Percentiles rank a stretch among this genome's conserved stretches.
Conservation (phyloP, 2,888 invertebrate species). For the Margaritifera margaritifera region DNA sequence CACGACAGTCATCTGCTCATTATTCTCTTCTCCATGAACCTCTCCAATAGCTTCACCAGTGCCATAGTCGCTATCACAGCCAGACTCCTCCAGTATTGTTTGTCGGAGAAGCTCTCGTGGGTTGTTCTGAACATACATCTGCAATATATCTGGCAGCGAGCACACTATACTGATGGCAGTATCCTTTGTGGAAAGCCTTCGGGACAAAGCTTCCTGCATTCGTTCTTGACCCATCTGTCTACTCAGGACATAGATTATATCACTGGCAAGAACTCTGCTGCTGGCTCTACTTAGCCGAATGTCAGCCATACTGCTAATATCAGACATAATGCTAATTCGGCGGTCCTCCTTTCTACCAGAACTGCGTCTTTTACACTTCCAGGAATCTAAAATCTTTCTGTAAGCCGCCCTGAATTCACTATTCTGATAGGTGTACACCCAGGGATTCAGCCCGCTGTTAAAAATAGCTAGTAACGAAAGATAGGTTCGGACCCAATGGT, state of each 20-base stretch:
- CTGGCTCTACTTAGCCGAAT: slow-evolving; percentile 33
- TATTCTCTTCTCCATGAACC: no score
- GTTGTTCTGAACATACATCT: slow-evolving; percentile 11
- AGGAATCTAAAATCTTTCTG: slow-evolving; percentile 27
- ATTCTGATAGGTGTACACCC: slow-evolving; percentile 80
- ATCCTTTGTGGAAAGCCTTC: slow-evolving; percentile 14
- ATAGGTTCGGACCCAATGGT: slow-evolving; percentile 76
- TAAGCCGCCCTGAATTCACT: slow-evolving; percentile 79
- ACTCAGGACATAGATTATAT: slow-evolving; percentile 19
- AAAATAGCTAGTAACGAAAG: slow-evolving; percentile 78
- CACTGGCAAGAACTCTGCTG: slow-evolving; percentile 33
- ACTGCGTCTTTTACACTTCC: slow-evolving; percentile 11
- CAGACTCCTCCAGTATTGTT: no score
- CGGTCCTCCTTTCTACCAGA: slow-evolving; percentile 6
- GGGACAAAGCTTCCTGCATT: slow-evolving; percentile 12
- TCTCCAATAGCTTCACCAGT: no score
- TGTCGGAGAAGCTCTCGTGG: no score
- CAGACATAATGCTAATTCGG: slow-evolving; percentile 33
- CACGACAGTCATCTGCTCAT: no score
- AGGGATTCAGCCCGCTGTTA: slow-evolving; percentile 79
- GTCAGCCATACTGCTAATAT: slow-evolving; percentile 23
- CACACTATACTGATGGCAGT: slow-evolving; percentile 10
- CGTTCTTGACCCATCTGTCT: slow-evolving; percentile 17
- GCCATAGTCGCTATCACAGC: no score
- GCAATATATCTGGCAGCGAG: slow-evolving; percentile 24